Evolutionary conservation across 53 echinoderm and acorn worm species (phyloP).

Genomic region (Paracentrotus lividus): DNA sequence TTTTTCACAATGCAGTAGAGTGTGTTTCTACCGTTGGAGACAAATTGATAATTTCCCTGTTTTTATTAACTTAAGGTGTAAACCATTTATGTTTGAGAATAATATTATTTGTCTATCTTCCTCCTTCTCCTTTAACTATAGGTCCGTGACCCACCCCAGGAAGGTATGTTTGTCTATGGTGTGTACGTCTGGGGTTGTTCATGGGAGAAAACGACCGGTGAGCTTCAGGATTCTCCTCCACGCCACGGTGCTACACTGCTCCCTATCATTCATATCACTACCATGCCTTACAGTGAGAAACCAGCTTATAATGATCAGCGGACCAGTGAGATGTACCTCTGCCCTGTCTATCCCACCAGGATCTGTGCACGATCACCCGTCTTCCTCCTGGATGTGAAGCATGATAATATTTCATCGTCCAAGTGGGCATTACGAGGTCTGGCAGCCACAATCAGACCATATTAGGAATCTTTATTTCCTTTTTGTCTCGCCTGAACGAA

Average conservation of each 20-base stretch:
- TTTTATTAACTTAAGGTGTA: no score
- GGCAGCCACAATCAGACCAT: constrained; percentile 95
- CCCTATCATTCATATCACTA: constrained; percentile 93
- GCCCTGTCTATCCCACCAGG: constrained; percentile 96
- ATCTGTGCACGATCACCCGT: constrained; percentile 86
- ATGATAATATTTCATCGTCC: constrained; percentile 86
- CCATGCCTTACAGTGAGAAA: constrained; percentile 88
- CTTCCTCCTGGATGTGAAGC: constrained; percentile 91
- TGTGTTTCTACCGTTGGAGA: no score
- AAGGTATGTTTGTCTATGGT: constrained; percentile 98
- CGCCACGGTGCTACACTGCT: constrained; percentile 97
- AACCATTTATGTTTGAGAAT: no score
- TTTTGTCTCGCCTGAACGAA: no score
- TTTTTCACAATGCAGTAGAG: no score
- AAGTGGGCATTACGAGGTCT: constrained; percentile 94
- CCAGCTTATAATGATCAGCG: constrained; percentile 75
- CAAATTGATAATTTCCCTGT: no score
- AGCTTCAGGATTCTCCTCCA: constrained; percentile 96
- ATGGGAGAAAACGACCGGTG: constrained; percentile 99
- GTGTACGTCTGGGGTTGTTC: constrained; percentile 99
- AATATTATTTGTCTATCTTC: no score
- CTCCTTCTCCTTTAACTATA: background rate
- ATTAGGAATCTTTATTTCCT: constrained; percentile 70
- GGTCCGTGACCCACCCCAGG: constrained; percentile 98
- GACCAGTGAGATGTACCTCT: constrained; percentile 84